Conservation (phyloP, 2,888 invertebrate genomes). For the Chalcosyrphus nemorum region DNA sequence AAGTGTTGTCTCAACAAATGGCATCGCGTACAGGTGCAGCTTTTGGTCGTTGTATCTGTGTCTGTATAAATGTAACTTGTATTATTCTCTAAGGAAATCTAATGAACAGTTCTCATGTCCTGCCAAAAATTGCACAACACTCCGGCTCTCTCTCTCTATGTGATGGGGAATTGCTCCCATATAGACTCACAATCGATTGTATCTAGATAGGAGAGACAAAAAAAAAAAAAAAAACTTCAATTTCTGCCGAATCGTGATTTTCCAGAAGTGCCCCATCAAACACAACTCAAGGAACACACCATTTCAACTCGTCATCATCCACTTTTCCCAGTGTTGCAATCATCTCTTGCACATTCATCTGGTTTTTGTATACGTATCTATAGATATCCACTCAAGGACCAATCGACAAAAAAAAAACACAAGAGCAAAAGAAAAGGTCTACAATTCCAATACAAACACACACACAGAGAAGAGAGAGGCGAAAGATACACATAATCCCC, state of each 20-base stretch:
- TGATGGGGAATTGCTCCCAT: no score
- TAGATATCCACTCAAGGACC: conserved; percentile 5
- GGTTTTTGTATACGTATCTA: background rate
- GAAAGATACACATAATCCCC: conserved; percentile 66
- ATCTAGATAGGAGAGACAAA: no score
- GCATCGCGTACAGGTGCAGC: conserved; percentile 60
- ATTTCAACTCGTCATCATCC: conserved; percentile 40
- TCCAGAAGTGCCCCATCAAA: conserved; percentile 32
- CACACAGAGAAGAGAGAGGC: conserved; percentile 22
- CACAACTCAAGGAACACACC: conserved; percentile 10
- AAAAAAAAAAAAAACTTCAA: conserved; percentile 19
- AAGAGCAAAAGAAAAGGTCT: conserved; percentile 17
- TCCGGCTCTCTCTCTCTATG: no score
- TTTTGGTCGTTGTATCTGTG: background rate
- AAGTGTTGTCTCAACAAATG: conserved; percentile 69
- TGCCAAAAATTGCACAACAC: conserved; percentile 28
- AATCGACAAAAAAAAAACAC: conserved; percentile 2
- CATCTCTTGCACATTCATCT: conserved; percentile 36
- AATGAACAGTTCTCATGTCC: conserved; percentile 46
- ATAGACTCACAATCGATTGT: conserved; percentile 49
- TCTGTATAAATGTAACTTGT: conserved; percentile 5
- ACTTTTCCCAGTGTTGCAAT: conserved; percentile 32
- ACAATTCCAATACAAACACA: background rate
- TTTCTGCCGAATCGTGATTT: conserved; percentile 65
- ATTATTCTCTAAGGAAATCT: conserved; percentile 55